A percentile compares a stretch with the other conserved stretches of the same genome.
phyloP scores from a whole-genome alignment of 2,888 invertebrate genomes.

The Nemurella pictetii region DNA sequence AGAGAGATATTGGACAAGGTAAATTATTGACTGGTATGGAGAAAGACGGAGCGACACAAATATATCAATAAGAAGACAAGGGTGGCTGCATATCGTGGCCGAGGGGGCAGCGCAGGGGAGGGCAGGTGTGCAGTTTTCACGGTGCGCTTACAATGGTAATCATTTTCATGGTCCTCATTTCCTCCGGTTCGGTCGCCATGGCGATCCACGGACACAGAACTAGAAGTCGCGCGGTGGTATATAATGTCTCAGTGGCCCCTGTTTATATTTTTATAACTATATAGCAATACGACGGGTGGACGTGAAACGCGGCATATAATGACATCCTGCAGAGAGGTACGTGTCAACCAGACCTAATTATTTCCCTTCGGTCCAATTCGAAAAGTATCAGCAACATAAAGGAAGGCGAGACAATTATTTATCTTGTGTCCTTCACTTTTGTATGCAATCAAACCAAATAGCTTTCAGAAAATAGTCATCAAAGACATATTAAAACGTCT shows the following conservation, averaged over 20 bases:
- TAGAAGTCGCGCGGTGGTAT: neutral
- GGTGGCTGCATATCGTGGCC: neutral
- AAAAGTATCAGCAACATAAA: neutral
- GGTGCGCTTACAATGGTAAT: conserved; percentile 37
- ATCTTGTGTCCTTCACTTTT: neutral
- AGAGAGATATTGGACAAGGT: neutral
- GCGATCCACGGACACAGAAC: neutral
- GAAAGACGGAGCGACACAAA: conserved; percentile 9
- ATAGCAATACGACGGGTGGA: neutral
- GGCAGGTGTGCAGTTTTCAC: conserved; percentile 39
- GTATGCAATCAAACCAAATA: conserved; percentile 18
- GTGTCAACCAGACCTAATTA: conserved; percentile 30
- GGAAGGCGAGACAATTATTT: conserved; percentile 13
- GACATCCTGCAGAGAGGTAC: conserved; percentile 36
- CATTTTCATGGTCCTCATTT: conserved; percentile 26
- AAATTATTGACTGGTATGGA: conserved; percentile 1
- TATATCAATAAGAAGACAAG: conserved; percentile 28
- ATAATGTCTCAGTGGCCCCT: conserved; percentile 19
- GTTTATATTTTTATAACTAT: conserved; percentile 4
- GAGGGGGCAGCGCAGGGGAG: conserved; percentile 17
- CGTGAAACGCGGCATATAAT: conserved; percentile 31
- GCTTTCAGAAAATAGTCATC: conserved; percentile 2
- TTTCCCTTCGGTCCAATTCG: conserved; percentile 11
- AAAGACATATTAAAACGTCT: conserved; percentile 9
- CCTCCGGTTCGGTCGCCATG: neutral